Evolutionary conservation across 2,888 invertebrate genomes (phyloP).

Genomic region (Xestoiulus laeticollis): DNA sequence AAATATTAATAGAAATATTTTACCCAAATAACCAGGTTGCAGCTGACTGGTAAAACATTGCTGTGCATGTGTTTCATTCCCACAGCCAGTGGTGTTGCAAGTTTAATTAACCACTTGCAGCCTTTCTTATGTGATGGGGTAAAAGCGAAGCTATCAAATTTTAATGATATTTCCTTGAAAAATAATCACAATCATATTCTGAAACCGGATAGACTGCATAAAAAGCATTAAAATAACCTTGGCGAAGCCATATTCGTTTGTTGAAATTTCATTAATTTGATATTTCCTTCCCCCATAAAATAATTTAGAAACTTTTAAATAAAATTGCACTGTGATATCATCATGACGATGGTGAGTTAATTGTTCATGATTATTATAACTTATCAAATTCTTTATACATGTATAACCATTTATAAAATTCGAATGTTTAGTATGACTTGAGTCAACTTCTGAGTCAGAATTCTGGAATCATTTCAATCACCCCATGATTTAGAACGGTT

Average conservation of each 20-base stretch:
- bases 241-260: not conserved
- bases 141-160: not conserved
- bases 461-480: no score
- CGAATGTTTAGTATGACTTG: no score
- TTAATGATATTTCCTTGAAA: slow-evolving; percentile 17
- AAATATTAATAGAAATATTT: not conserved
- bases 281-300: not conserved
- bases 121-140: not conserved
- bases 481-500: no score
- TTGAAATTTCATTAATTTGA: not conserved
- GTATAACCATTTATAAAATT: no score
- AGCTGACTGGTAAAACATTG: not conserved
- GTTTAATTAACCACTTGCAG: not conserved
- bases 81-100: not conserved
- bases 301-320: not conserved
- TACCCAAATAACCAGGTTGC: not conserved
- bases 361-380: not conserved
- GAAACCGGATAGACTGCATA: not conserved
- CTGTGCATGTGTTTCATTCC: not conserved
- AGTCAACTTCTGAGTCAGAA: no score
- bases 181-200: not conserved
- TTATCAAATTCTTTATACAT: no score
- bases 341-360: not conserved
- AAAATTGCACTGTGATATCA: not conserved
- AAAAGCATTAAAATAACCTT: not conserved